Percentiles rank a stretch among this genome's conserved stretches.
Evolutionary conservation across 2,888 invertebrate species (phyloP).

Genomic region (Chaetogeoica ovagalla): DNA sequence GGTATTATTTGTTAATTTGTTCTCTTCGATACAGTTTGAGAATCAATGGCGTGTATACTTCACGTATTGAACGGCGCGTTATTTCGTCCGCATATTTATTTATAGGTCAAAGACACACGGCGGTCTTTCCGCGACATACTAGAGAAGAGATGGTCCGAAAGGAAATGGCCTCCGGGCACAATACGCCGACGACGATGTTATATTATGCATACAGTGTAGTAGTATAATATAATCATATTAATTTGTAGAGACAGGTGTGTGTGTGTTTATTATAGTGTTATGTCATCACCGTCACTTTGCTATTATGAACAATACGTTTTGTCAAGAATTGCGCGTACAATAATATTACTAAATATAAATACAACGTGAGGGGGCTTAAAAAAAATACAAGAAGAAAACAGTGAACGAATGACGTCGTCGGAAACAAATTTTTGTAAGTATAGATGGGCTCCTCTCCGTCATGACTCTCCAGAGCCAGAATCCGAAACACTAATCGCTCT

Average conservation of each 20-base stretch:
- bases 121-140: slow-evolving; percentile 8
- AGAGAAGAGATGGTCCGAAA: slow-evolving; percentile 28
- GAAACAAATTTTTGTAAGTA: no score
- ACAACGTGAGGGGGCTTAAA: neutral
- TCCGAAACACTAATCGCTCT: no score
- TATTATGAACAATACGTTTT: neutral
- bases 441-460: no score
- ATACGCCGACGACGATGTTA: neutral
- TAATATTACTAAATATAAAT: slow-evolving; percentile 24
- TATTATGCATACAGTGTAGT: neutral
- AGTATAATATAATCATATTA: neutral
- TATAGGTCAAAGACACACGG: neutral
- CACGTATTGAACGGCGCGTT: neutral
- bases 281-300: slow-evolving; percentile 8
- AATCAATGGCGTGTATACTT: no score
- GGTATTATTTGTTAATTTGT: no score
- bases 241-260: neutral
- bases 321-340: neutral
- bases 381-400: neutral
- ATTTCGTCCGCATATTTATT: neutral
- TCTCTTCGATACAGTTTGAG: no score
- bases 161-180: slow-evolving; percentile 7
- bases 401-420: neutral
- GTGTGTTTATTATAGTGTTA: slow-evolving; percentile 3
- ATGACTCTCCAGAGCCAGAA: no score